Evolutionary conservation across 2,888 invertebrate species (phyloP), one percentile per base, ranked within the genome.

Genomic region (Sinhomidia bicolor): DNA sequence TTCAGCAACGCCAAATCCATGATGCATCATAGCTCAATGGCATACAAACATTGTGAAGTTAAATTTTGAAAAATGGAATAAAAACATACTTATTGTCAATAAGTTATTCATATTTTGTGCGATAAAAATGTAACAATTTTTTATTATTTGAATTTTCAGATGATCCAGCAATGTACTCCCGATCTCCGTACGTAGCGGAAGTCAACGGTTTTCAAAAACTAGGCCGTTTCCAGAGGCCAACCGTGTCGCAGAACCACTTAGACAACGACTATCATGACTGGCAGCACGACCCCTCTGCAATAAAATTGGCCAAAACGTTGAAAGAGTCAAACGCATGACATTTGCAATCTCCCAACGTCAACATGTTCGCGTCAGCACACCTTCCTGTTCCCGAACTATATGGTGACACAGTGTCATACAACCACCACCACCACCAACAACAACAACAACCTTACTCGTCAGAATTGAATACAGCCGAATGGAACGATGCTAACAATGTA

Each of bases 261-360:
- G 91, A 91, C 79, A 92, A 91, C 65, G 92, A 92, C 71, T 92
- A 90, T 82, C 91, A 90, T n/a, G 91, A 91, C 80, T 91, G 91
- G 92, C 91, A 92, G 82, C 90, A 91, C 65, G 92, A 92, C 76
- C 88, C 88, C 14, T 83, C 90, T 12, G 91, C 90, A 68, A 89
- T 91, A 83, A 91, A 91, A 88, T 89, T 92, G 44, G 91, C 92
- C 12, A 91, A 92, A 90, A 87, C 91, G n/a, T 89, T 91, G 41
- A 92, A 92, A 81, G 92, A 92, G 80, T 91, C 92, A 85, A 92
- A 92, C 85, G 92, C 92, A 91, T 92, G 92, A 92, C 92, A 89
- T 84, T 85, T 80, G 84, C 89, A 88, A 85, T 71, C 87, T 85
- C 82, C 78, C 88, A 90, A 83, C 85, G 71, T 78, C 82, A 80